Evolutionary conservation across 2,888 invertebrate genomes (phyloP).

Genomic region (Bombyx huttoni): DNA sequence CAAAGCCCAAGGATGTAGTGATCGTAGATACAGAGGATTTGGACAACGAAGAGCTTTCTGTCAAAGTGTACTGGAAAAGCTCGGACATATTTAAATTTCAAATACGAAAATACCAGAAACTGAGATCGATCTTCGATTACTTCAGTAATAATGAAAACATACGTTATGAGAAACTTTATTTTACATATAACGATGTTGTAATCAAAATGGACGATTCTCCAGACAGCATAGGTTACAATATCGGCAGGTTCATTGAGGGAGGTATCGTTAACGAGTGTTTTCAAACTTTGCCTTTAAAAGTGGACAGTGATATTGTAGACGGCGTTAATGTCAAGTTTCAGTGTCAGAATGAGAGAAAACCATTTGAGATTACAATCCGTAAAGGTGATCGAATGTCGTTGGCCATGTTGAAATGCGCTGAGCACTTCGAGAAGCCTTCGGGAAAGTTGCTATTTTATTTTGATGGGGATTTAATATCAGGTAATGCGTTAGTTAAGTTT

Average conservation of each 20-base stretch:
- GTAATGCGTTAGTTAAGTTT: constrained; percentile 12
- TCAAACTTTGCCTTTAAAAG: constrained; percentile 15
- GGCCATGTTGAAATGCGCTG: constrained; percentile 59
- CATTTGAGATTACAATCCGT: constrained; percentile 29
- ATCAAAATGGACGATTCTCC: constrained; percentile 52
- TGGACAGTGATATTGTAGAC: constrained; percentile 5
- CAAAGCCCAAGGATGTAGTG: constrained; percentile 13
- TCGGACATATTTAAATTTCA: constrained; percentile 45
- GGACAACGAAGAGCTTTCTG: constrained; percentile 52
- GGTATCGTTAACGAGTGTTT: constrained; percentile 42
- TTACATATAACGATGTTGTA: constrained; percentile 47
- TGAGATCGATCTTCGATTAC: constrained; percentile 46
- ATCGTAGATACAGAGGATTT: constrained; percentile 16
- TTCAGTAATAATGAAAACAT: constrained; percentile 43
- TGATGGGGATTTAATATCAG: constrained; percentile 63
- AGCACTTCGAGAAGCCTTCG: constrained; percentile 44
- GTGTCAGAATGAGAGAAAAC: constrained; percentile 48
- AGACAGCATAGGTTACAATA: constrained; percentile 44
- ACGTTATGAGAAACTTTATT: constrained; percentile 34
- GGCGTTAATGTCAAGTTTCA: constrained; percentile 57
- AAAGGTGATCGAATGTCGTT: constrained; percentile 36
- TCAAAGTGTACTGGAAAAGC: constrained; percentile 61
- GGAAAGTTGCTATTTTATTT: constrained; percentile 59
- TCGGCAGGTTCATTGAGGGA: constrained; percentile 59
- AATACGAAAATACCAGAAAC: constrained; percentile 47